phyloP scores from a whole-genome alignment of 1,140 invertebrate genomes.

The Formica exsecta region DNA sequence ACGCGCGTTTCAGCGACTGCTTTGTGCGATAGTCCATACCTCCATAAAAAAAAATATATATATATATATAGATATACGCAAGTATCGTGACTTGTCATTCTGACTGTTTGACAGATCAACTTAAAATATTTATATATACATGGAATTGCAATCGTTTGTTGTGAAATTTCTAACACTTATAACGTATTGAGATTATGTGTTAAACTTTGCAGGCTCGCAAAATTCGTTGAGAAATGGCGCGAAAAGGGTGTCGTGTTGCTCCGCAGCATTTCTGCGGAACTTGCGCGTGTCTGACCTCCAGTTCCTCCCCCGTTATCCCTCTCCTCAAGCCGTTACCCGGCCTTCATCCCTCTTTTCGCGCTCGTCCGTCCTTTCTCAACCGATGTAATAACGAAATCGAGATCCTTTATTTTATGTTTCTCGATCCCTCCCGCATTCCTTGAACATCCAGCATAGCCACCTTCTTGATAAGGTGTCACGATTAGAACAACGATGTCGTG shows the following conservation, averaged over 20 bases:
- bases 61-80: not conserved
- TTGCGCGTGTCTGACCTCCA: slow-evolving; percentile 81
- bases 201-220: not conserved
- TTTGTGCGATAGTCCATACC: not conserved
- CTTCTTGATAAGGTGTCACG: slow-evolving; percentile 64
- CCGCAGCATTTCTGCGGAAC: slow-evolving; percentile 73
- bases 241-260: slow-evolving; percentile 67
- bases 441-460: slow-evolving; percentile 40
- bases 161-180: not conserved
- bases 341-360: slow-evolving; percentile 15
- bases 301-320: slow-evolving; percentile 38
- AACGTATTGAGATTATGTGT: not conserved
- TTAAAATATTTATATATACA: slow-evolving; percentile 5
- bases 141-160: not conserved
- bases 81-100: not conserved
- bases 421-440: slow-evolving; percentile 23
- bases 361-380: slow-evolving; percentile 43
- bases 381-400: not conserved
- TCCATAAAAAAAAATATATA: not conserved
- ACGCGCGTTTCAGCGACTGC: not conserved
- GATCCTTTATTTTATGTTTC: slow-evolving; percentile 68
- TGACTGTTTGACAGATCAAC: not conserved
- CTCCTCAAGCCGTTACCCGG: not conserved
- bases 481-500: slow-evolving; percentile 45
- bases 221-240: slow-evolving; percentile 46